Evolutionary conservation across 2,888 invertebrate genomes (phyloP).

Genomic region (Laothoe populi): DNA sequence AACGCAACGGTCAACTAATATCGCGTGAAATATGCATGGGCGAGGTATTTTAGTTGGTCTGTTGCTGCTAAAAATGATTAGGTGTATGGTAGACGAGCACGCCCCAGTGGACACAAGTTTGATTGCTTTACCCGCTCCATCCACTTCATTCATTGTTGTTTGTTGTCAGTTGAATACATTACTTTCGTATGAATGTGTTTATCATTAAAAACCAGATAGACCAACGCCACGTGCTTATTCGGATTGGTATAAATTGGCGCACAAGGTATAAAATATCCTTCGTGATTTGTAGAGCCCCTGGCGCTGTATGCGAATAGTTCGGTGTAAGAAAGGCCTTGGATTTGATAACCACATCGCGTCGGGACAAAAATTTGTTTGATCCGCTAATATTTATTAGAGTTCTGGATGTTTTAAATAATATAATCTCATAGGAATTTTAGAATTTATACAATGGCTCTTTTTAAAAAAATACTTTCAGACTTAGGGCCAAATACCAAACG

Average conservation of each 20-base stretch:
- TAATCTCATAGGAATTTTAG: too few species aligned
- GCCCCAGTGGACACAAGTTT: constrained; percentile 74
- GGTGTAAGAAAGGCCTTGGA: too few species aligned
- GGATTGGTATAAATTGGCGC: not conserved
- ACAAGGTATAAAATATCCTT: not conserved
- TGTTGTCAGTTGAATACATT: constrained; percentile 76
- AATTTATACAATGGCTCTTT: too few species aligned
- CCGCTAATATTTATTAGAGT: too few species aligned
- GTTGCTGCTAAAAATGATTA: constrained; percentile 79
- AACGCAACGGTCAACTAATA: constrained; percentile 71
- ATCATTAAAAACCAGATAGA: constrained; percentile 39
- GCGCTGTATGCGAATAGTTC: too few species aligned
- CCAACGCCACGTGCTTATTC: not conserved
- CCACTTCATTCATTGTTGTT: constrained; percentile 71
- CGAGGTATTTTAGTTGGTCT: constrained; percentile 65
- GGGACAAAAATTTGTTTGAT: too few species aligned
- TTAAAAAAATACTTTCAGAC: too few species aligned
- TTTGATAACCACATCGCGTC: too few species aligned
- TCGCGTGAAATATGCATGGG: constrained; percentile 77
- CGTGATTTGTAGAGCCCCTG: too few species aligned
- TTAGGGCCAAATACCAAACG: too few species aligned
- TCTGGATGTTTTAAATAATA: too few species aligned
- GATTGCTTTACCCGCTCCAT: constrained; percentile 73
- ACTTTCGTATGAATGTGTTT: constrained; percentile 56
- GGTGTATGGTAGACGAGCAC: constrained; percentile 66